Percentiles rank a stretch among this genome's conserved stretches.
phyloP scores from a whole-genome alignment of 2,888 invertebrate genomes.

The Xylocampa areola region DNA sequence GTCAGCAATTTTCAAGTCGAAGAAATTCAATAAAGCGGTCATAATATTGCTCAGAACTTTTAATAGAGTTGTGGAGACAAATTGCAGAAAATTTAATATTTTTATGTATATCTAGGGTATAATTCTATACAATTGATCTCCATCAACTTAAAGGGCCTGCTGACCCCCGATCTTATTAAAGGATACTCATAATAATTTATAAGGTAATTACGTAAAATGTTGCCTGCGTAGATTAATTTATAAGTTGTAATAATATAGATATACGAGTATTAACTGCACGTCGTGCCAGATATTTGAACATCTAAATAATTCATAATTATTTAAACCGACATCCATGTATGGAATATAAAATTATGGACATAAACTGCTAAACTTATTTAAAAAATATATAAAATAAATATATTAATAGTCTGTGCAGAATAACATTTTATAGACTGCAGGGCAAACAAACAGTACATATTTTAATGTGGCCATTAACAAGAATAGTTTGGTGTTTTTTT shows the following conservation, averaged over 20 bases:
- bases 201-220: slow-evolving; percentile 29
- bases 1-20: neutral
- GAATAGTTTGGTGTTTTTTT: too few species aligned
- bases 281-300: slow-evolving; percentile 20
- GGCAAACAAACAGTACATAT: too few species aligned
- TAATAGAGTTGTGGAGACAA: neutral
- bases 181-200: slow-evolving; percentile 12
- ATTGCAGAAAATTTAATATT: neutral
- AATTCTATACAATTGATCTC: neutral
- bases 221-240: slow-evolving; percentile 38
- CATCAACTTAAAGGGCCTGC: slow-evolving; percentile 9
- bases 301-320: slow-evolving; percentile 17
- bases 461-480: too few species aligned
- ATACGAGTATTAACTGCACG: neutral
- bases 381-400: too few species aligned
- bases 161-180: slow-evolving; percentile 17
- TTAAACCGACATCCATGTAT: slow-evolving; percentile 26
- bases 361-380: too few species aligned
- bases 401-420: too few species aligned
- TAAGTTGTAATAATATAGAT: slow-evolving; percentile 3
- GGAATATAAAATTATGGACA: neutral
- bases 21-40: neutral
- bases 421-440: too few species aligned
- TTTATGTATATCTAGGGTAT: neutral
- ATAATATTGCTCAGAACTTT: neutral